Evolutionary conservation across 2,888 invertebrate species (phyloP), one percentile per base, ranked within the genome.

Genomic region (Lithophane socia): DNA sequence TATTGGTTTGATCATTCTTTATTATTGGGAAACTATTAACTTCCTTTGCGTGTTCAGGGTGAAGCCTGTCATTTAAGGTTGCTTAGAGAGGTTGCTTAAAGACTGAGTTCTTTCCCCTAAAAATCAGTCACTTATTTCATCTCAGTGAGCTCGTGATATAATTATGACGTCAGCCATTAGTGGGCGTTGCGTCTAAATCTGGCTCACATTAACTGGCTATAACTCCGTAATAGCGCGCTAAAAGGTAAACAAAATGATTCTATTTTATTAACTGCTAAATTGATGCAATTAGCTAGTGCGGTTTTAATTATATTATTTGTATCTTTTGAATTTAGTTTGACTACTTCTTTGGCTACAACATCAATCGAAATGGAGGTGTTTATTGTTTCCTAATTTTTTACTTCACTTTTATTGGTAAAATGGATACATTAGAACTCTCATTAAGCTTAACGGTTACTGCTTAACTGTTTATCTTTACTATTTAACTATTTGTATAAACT

Each of bases 171-270:
- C 79, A 68, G 13, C 8, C 3, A 58, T 44, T 16, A 52, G 67
- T 78, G 37, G 79, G 64, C 52, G 64, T 78, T 54, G 58, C 63
- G 47, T 78, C 63, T 83, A 83, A 83, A 79, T 79, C 66, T 56
- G n/a, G 29, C 49, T 54, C 29, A 42, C 29, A 79, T 77, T 77
- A 56, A 79, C 77, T 83, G 83, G 29, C 83, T 83, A 67, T 83
- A 63, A 67, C n/a, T 49, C 42, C 2, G 47, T 67, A 69, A 69
- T 60, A 84, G 69, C 21, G 37, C 58, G 54, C 13, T 79, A n/a
- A 68, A 78, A 79, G 58, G 47, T 79, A 70, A 79, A 64, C 58
- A 68, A 60, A 54, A 69, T 29, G 44, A 60, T 69, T 60, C 64
- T 47, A 24, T n/a, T 79, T 64, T 68, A 79, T 68, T 24, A 68